A percentile compares a stretch with the other conserved stretches of the same genome.
These are phyloP conservation scores for Endotricha flammealis DNA, from an alignment of 2,888 invertebrate species.

Conservation along the genomic window DNA sequence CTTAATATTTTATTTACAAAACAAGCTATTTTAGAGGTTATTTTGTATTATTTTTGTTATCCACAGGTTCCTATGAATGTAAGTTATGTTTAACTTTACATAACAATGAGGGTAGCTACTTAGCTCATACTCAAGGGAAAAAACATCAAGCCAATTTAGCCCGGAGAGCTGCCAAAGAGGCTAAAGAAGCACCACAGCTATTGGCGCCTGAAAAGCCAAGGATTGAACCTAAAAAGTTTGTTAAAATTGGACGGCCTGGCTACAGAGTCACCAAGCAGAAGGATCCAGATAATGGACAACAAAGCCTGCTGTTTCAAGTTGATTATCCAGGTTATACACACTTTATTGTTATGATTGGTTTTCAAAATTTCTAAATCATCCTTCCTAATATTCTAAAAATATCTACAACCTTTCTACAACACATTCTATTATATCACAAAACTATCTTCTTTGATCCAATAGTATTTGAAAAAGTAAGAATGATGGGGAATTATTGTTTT, in stretches of 20 bases:
- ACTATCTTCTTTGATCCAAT: too few species aligned
- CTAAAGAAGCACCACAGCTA: conserved; percentile 96
- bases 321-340: conserved; percentile 92
- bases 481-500: too few species aligned
- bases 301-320: conserved; percentile 97
- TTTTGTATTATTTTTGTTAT: conserved; percentile 16
- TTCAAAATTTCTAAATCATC: too few species aligned
- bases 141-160: conserved; percentile 99
- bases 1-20: neutral
- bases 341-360: too few species aligned
- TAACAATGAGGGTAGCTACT: conserved; percentile 99
- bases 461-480: too few species aligned
- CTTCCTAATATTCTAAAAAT: too few species aligned
- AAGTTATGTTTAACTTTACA: conserved; percentile 98
- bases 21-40: too few species aligned
- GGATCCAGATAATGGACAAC: conserved; percentile 96
- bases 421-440: too few species aligned
- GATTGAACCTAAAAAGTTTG: conserved; percentile 99
- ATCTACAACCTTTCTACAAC: too few species aligned
- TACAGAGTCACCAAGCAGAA: conserved; percentile 99
- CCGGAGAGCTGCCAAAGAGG: conserved; percentile 98
- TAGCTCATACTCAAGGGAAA: conserved; percentile 99
- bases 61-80: conserved; percentile 95
- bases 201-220: conserved; percentile 96
- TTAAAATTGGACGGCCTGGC: conserved; percentile 99